These are phyloP conservation scores for Phylloscopus trochiloides DNA, from an alignment of 2,113 vertebrate genomes.

Conservation along the genomic window DNA sequence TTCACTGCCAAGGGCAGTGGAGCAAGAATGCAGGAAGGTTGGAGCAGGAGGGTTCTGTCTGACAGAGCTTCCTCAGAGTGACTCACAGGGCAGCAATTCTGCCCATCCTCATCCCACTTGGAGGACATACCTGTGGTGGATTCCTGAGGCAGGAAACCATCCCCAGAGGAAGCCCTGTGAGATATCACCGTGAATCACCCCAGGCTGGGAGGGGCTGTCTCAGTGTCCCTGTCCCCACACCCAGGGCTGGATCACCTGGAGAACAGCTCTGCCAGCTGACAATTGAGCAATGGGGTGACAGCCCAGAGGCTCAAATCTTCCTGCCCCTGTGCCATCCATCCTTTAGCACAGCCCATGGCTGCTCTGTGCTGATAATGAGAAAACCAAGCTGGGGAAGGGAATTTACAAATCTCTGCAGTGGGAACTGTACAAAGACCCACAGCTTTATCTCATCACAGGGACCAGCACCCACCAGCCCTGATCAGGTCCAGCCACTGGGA, in stretches of 20 bases:
- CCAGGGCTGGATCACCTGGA: neutral
- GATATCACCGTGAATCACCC: neutral
- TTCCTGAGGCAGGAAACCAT: neutral
- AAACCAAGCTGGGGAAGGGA: accelerated
- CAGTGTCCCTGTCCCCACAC: accelerated
- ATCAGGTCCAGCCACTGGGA: neutral
- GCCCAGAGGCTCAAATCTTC: neutral
- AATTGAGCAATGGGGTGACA: neutral
- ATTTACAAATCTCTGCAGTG: neutral
- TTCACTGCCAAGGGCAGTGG: accelerated
- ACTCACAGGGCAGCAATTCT: neutral
- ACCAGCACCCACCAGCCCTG: accelerated
- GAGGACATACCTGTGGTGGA: neutral
- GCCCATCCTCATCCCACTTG: neutral
- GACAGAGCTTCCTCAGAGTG: neutral
- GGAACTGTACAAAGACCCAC: neutral
- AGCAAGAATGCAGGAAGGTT: neutral
- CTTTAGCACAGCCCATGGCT: neutral
- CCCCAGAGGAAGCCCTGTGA: neutral
- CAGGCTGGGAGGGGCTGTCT: neutral
- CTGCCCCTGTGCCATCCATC: neutral
- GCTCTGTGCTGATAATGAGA: neutral
- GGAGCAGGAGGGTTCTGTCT: neutral
- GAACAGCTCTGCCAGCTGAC: neutral
- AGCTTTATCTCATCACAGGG: neutral